These are phyloP conservation scores for Propithecus deckenii DNA, from an alignment of 2,797 vertebrate genomes.

Conservation along the genomic window DNA sequence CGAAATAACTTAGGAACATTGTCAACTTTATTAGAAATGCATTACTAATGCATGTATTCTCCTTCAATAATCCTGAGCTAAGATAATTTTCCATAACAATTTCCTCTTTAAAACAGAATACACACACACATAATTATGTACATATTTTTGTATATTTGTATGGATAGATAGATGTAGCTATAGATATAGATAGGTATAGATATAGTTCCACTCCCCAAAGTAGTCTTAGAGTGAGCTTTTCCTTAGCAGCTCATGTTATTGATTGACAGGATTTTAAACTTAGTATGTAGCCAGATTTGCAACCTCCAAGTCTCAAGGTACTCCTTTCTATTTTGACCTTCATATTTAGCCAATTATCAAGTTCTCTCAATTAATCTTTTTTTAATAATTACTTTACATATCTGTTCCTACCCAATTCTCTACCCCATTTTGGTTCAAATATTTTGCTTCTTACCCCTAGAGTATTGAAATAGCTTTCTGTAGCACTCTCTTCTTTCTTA, in stretches of 20 bases:
- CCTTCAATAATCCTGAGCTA: not conserved
- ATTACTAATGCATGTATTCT: not conserved
- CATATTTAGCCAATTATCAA: not conserved
- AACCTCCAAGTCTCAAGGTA: not conserved
- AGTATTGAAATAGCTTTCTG: not conserved
- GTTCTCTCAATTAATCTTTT: not conserved
- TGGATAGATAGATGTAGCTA: not conserved
- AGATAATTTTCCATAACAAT: not conserved
- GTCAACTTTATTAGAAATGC: not conserved
- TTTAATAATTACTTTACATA: not conserved
- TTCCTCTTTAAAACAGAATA: not conserved
- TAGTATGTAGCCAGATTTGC: not conserved
- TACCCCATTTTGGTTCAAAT: not conserved
- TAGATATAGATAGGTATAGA: not conserved
- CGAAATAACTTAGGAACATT: not conserved
- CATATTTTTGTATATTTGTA: not conserved
- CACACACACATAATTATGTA: not conserved
- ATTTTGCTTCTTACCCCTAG: not conserved
- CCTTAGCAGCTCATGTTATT: not conserved
- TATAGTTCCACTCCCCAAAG: not conserved
- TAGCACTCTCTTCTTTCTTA: not conserved
- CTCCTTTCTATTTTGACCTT: not conserved
- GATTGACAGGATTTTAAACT: not conserved
- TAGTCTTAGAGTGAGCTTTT: not conserved
- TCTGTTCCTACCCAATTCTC: not conserved